Evolutionary conservation across 2,888 invertebrate species (phyloP).

Genomic region (Loripinus fragilis): DNA sequence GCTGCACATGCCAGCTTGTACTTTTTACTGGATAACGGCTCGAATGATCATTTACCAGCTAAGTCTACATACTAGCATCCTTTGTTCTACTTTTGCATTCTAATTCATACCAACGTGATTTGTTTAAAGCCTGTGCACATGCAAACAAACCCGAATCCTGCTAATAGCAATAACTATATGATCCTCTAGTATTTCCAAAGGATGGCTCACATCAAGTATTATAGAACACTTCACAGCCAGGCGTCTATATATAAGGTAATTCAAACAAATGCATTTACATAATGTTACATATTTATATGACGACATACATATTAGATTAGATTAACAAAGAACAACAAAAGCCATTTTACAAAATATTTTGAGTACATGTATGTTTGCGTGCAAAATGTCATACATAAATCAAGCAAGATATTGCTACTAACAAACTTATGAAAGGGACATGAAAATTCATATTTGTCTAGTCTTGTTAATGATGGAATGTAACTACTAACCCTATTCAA

Average conservation of each 20-base stretch:
- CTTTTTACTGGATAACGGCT: no score
- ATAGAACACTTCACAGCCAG: constrained; percentile 2
- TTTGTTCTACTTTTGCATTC: no score
- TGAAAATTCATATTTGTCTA: neutral
- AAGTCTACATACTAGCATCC: no score
- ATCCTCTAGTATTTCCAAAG: no score
- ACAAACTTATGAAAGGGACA: neutral
- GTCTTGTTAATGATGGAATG: constrained; percentile 6
- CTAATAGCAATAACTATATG: no score
- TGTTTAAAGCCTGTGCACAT: no score
- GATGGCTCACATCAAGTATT: neutral
- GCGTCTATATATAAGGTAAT: neutral
- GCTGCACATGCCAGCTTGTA: no score
- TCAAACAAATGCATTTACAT: constrained; percentile 2
- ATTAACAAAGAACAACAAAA: constrained; percentile 1
- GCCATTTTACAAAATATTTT: neutral
- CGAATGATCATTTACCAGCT: no score
- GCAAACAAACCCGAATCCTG: no score
- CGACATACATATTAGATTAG: neutral
- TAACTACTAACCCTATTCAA: neutral
- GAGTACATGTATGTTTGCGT: neutral
- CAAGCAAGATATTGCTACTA: neutral
- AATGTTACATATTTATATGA: constrained; percentile 5
- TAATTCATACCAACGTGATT: no score
- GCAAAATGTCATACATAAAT: neutral